A percentile compares a stretch with the other conserved stretches of the same genome.
phyloP scores from a whole-genome alignment of 2,113 vertebrate genomes.

The Lagopus muta region DNA sequence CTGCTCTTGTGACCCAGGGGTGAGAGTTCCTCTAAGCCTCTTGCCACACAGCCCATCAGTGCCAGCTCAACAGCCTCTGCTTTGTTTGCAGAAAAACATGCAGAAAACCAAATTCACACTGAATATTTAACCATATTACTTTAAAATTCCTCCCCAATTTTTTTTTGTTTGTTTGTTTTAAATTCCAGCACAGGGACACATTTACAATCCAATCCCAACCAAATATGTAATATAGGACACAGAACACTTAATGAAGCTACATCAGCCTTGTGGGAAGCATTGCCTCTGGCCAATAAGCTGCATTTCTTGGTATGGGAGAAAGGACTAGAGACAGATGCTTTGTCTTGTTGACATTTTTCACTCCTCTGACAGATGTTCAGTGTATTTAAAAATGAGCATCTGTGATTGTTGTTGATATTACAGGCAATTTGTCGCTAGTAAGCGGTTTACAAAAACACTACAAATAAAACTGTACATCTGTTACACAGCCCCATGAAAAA shows the following conservation, averaged over 20 bases:
- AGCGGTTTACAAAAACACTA: slow-evolving; percentile 5
- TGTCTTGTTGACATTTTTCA: slow-evolving; percentile 23
- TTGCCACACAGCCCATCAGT: not conserved
- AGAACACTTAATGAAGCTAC: not conserved
- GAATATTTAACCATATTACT: not conserved
- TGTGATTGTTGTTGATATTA: slow-evolving; percentile 51
- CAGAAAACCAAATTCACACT: not conserved
- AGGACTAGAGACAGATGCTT: slow-evolving; percentile 9
- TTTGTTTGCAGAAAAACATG: rapidly evolving
- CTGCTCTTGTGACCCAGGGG: not conserved
- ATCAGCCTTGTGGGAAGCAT: not conserved
- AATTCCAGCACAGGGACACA: not conserved
- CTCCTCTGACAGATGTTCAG: slow-evolving; percentile 38
- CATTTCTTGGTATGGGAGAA: not conserved
- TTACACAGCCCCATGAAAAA: not conserved
- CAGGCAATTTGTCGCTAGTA: slow-evolving; percentile 43
- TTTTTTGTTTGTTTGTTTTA: too few relatives aligned
- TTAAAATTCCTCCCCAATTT: rapidly evolving
- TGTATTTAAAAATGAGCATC: slow-evolving; percentile 20
- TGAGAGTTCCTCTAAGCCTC: not conserved
- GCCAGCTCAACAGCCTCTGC: not conserved
- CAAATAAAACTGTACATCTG: slow-evolving; percentile 45
- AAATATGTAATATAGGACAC: not conserved
- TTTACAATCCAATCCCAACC: not conserved
- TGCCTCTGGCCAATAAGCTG: not conserved